These are phyloP conservation scores for Caenorhabditis sp. DNA, from an alignment of 2,888 invertebrate genomes.

Conservation along the genomic window DNA sequence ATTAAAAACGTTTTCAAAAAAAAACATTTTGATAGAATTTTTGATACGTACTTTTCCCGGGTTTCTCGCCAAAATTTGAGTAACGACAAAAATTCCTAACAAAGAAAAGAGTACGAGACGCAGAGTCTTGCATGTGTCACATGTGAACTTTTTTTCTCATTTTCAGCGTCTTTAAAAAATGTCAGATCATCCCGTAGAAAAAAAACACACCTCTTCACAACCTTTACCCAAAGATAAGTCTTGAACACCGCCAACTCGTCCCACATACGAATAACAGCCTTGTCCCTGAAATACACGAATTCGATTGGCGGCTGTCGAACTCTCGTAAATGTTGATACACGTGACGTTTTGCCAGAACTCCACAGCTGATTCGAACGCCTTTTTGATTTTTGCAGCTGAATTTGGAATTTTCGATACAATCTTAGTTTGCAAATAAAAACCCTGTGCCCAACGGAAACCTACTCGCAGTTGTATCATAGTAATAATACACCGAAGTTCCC, in stretches of 20 bases:
- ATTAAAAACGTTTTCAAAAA: no score
- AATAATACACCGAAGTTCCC: slow-evolving; percentile 50
- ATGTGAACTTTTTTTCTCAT: not conserved
- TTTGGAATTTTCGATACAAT: not conserved
- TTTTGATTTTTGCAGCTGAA: slow-evolving; percentile 41
- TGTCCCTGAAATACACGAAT: slow-evolving; percentile 42
- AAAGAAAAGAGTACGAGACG: no score
- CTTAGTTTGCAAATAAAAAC: no score
- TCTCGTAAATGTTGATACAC: slow-evolving; percentile 60
- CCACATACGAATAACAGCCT: slow-evolving; percentile 63
- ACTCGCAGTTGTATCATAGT: slow-evolving; percentile 42
- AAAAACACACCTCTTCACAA: slow-evolving; percentile 53
- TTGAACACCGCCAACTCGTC: slow-evolving; percentile 57
- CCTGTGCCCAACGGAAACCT: no score
- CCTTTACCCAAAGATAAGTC: slow-evolving; percentile 65
- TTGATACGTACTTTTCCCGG: no score
- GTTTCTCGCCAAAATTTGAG: no score
- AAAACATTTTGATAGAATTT: no score
- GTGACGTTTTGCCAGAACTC: slow-evolving; percentile 63
- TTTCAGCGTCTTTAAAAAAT: not conserved
- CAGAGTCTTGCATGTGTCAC: no score
- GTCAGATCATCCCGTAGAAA: no score
- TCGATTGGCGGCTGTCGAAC: slow-evolving; percentile 35
- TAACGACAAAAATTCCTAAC: no score
- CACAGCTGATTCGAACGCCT: slow-evolving; percentile 48